These are phyloP conservation scores for Strigops habroptila DNA, from an alignment of 2,113 vertebrate species.

Conservation along the genomic window DNA sequence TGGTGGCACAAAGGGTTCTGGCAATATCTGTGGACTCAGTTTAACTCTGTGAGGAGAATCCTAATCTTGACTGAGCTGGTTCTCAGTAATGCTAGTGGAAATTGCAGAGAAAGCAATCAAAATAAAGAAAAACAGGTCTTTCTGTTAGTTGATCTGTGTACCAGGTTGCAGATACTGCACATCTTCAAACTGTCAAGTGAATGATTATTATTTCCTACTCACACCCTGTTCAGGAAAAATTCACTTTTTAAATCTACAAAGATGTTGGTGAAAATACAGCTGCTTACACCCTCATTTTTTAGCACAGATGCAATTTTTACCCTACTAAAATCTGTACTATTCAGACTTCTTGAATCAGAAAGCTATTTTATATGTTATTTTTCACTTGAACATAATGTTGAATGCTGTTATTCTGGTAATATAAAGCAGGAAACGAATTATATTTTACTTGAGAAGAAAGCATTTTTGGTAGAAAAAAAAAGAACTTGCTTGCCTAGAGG, in stretches of 20 bases:
- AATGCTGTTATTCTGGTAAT: not conserved
- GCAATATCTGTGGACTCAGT: not conserved
- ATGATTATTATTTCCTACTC: not conserved
- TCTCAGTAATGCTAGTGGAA: not conserved
- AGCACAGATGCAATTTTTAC: not conserved
- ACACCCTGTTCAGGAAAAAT: not conserved
- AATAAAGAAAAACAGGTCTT: not conserved
- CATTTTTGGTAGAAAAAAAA: not conserved
- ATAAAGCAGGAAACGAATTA: not conserved
- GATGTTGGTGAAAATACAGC: not conserved
- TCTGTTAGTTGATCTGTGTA: not conserved
- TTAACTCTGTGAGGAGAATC: not conserved
- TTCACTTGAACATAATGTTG: not conserved
- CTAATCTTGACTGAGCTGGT: accelerated
- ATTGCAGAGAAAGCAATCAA: not conserved
- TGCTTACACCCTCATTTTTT: not conserved
- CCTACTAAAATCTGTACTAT: not conserved
- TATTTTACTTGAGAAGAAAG: not conserved
- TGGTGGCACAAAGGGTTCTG: not conserved
- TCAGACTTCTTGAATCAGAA: not conserved
- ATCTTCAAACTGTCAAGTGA: not conserved
- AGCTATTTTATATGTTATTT: not conserved
- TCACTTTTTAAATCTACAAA: not conserved
- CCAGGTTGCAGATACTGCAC: not conserved
- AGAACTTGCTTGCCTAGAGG: not conserved